Conservation (phyloP, 92 coral and sea anemone species). For the Metridium senile region DNA sequence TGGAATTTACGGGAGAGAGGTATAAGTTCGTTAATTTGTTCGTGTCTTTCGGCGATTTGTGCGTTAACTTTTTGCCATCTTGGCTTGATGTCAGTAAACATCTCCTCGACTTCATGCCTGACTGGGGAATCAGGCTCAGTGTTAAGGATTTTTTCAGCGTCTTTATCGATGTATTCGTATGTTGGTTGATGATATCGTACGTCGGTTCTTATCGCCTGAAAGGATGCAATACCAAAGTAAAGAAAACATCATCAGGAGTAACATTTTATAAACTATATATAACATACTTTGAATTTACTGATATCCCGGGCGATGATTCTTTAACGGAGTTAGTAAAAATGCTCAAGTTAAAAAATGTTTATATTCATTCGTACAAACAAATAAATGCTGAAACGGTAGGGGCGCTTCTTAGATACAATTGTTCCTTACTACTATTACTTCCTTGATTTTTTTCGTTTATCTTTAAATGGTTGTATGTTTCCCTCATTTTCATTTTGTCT, state of each 20-base stretch:
- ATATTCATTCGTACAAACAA: too few relatives aligned
- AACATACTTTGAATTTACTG: too few relatives aligned
- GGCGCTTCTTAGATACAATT: too few relatives aligned
- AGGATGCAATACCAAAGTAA: background rate
- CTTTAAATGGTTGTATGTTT: too few relatives aligned
- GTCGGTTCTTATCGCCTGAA: constrained; percentile 70
- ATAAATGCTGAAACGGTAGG: too few relatives aligned
- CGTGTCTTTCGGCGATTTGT: constrained; percentile 59
- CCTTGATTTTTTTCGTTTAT: too few relatives aligned
- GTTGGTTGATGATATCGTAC: constrained; percentile 65
- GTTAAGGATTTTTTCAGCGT: constrained; percentile 51
- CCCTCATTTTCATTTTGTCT: too few relatives aligned
- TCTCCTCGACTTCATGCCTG: constrained; percentile 59
- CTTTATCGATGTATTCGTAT: constrained; percentile 62
- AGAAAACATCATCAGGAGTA: background rate
- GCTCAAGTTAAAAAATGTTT: too few relatives aligned
- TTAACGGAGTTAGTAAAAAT: too few relatives aligned
- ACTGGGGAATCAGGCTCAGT: constrained; percentile 68
- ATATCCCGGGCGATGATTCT: too few relatives aligned
- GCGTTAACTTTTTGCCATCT: constrained; percentile 78
- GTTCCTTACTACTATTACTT: too few relatives aligned
- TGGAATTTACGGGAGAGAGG: constrained; percentile 95
- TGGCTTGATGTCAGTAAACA: constrained; percentile 66
- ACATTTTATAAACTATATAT: too few relatives aligned
- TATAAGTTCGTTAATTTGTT: constrained; percentile 68